Percentiles rank a stretch among this genome's conserved stretches.
phyloP scores from a whole-genome alignment of 2,113 vertebrate species.

The Pelusios castaneus region DNA sequence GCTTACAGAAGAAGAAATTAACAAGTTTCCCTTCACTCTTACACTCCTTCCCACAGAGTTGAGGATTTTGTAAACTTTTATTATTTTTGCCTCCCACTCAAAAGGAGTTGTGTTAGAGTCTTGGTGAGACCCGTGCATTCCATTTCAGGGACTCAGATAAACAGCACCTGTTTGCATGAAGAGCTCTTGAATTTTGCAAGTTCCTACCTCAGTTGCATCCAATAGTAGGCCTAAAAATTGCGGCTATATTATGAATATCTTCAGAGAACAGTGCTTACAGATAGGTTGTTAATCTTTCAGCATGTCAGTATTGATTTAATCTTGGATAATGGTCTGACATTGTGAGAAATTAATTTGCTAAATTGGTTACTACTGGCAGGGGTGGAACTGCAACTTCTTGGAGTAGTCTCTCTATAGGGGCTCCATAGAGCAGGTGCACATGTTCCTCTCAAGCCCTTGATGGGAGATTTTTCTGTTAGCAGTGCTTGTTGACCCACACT shows the following conservation, averaged over 20 bases:
- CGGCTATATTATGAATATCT: background rate
- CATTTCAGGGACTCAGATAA: background rate
- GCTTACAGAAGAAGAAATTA: background rate
- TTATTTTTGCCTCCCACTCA: background rate
- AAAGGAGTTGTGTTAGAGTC: rapidly evolving
- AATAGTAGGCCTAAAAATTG: background rate
- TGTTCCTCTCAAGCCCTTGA: background rate
- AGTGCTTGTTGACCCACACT: background rate
- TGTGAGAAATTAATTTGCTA: background rate
- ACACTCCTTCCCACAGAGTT: background rate
- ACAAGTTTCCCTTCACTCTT: background rate
- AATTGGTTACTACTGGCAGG: background rate
- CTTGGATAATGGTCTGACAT: background rate
- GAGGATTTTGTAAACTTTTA: background rate
- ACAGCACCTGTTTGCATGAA: background rate
- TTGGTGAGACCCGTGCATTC: background rate
- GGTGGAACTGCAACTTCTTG: background rate
- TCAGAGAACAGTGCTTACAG: background rate
- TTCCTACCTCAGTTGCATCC: background rate
- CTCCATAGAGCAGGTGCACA: background rate
- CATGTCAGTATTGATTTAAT: background rate
- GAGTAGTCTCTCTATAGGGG: background rate
- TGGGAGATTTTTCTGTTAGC: background rate
- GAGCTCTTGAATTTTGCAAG: background rate
- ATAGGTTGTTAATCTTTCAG: background rate